These are phyloP conservation scores for Choloepus didactylus DNA, from an alignment of 2,797 vertebrate species.

Conservation along the genomic window DNA sequence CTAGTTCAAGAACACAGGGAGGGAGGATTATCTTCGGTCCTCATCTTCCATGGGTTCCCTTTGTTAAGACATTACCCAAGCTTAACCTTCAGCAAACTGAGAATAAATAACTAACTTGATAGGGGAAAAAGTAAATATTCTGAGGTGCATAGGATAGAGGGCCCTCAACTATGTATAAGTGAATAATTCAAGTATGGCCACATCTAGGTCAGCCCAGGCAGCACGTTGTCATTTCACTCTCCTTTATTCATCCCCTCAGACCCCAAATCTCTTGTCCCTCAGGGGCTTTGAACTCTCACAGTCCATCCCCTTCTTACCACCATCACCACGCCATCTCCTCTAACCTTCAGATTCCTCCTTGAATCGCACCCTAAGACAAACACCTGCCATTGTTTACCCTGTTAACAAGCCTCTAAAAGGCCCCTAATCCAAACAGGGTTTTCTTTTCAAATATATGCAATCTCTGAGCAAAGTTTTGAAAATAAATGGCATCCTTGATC, in stretches of 20 bases:
- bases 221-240: background rate
- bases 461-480: background rate
- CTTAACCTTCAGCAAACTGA: conserved; percentile 41
- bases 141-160: background rate
- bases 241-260: background rate
- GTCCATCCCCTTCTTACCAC: background rate
- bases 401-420: background rate
- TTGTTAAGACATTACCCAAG: conserved; percentile 12
- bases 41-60: background rate
- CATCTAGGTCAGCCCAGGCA: background rate
- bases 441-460: background rate
- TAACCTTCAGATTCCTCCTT: background rate
- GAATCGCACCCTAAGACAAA: background rate
- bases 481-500: background rate
- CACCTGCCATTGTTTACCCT: background rate
- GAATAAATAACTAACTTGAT: background rate
- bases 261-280: background rate
- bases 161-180: conserved; percentile 20
- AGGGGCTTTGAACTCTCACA: background rate
- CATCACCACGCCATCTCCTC: background rate
- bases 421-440: background rate
- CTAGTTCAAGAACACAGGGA: conserved; percentile 42
- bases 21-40: background rate
- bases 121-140: background rate
- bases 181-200: background rate